Evolutionary conservation across 2,797 vertebrate genomes (phyloP).

Genomic region (Fistularia commersonii): DNA sequence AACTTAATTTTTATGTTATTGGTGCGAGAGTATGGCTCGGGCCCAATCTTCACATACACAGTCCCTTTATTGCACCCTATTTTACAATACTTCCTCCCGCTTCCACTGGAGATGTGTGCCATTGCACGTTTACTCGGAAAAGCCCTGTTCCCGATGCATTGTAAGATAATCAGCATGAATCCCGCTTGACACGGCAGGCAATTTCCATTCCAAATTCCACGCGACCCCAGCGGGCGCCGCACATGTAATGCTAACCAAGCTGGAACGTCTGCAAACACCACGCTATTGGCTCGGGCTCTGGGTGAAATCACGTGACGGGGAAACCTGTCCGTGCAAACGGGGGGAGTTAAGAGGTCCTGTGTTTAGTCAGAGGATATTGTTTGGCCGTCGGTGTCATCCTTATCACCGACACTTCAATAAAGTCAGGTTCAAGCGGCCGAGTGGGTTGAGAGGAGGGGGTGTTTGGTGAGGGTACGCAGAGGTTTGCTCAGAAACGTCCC

Average conservation of each 20-base stretch:
- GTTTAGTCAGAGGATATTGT: slow-evolving; percentile 39
- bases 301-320: neutral
- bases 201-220: neutral
- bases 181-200: too few species aligned
- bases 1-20: too few species aligned
- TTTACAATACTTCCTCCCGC: too few species aligned
- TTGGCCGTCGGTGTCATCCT: slow-evolving; percentile 40
- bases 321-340: slow-evolving; percentile 25
- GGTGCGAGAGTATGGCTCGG: too few species aligned
- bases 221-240: neutral
- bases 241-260: neutral
- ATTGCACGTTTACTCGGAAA: too few species aligned
- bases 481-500: neutral
- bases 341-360: slow-evolving; percentile 24
- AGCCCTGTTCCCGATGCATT: too few species aligned
- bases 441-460: slow-evolving; percentile 5
- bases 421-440: slow-evolving; percentile 7
- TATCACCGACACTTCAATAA: slow-evolving; percentile 41
- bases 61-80: too few species aligned
- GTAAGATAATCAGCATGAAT: too few species aligned
- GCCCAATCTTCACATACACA: too few species aligned
- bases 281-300: slow-evolving; percentile 1
- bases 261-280: slow-evolving; percentile 8
- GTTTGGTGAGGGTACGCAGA: slow-evolving; percentile 4
- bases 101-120: too few species aligned